Evolutionary conservation across 1,140 invertebrate species (phyloP).

Genomic region (Scaptodrosophila lebanonensis): DNA sequence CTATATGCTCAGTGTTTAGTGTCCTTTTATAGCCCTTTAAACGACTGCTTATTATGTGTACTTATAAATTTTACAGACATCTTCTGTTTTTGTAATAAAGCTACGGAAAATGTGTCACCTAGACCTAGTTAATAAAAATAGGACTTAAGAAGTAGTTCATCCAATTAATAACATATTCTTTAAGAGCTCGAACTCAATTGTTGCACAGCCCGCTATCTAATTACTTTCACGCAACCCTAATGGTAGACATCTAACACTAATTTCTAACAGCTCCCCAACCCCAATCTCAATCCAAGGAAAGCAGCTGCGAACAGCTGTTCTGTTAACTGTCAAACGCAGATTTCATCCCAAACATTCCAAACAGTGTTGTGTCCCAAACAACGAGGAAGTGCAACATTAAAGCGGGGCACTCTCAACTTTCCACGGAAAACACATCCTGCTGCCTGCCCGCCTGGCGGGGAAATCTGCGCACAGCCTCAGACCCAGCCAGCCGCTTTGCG

Average conservation of each 20-base stretch:
- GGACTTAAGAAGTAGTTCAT: no score
- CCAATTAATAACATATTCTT: no score
- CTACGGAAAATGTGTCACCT: no score
- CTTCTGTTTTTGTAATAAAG: no score
- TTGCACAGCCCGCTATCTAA: no score
- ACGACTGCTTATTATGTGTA: no score
- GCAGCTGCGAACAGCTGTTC: conserved; percentile 53
- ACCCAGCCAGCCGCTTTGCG: conserved; percentile 35
- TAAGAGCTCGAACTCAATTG: no score
- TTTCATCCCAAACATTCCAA: conserved; percentile 9
- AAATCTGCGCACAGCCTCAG: conserved; percentile 44
- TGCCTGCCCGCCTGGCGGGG: conserved; percentile 27
- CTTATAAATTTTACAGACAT: no score
- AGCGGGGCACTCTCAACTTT: conserved; percentile 31
- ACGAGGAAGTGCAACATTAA: conserved; percentile 47
- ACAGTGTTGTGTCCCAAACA: conserved; percentile 34
- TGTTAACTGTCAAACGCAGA: not conserved
- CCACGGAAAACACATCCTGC: conserved; percentile 21
- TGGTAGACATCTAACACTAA: not conserved
- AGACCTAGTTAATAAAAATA: no score
- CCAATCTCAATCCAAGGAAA: conserved; percentile 19
- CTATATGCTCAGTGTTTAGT: no score
- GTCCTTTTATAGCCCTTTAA: no score
- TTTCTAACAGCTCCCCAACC: not conserved
- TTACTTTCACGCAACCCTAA: no score